phyloP scores from a whole-genome alignment of 2,888 invertebrate species.

The Amphiduros pacificus region DNA sequence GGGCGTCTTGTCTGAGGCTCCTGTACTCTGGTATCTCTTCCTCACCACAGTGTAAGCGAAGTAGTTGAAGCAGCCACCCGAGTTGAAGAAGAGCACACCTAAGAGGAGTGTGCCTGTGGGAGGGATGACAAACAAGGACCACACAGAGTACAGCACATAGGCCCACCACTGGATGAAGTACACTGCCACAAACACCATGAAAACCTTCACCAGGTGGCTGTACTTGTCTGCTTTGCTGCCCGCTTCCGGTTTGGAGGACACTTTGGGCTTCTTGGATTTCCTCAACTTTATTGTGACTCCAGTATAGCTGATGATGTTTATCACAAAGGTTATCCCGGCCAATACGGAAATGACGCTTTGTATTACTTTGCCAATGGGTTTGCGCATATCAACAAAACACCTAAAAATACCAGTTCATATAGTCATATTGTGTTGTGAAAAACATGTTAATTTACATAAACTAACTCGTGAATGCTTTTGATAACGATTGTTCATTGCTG shows the following conservation, averaged over 20 bases:
- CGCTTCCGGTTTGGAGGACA: background rate
- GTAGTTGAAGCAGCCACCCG: constrained; percentile 21
- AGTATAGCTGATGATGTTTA: background rate
- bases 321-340: background rate
- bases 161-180: constrained; percentile 6
- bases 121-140: background rate
- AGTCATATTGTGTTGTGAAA: too few relatives aligned
- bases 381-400: constrained; percentile 16
- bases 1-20: too few relatives aligned
- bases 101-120: background rate
- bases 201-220: background rate
- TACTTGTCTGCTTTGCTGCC: constrained; percentile 1
- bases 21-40: constrained; percentile 3
- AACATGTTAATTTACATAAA: too few relatives aligned
- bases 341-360: background rate
- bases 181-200: constrained; percentile 6
- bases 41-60: constrained; percentile 14
- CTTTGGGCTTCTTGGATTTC: background rate
- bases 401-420: too few relatives aligned
- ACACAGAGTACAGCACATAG: constrained; percentile 4
- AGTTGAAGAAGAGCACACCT: constrained; percentile 16
- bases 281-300: background rate
- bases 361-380: background rate
- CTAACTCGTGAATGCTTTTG: too few relatives aligned
- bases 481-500: too few relatives aligned